A percentile compares a stretch with the other conserved stretches of the same genome.
These are phyloP conservation scores for Cotesia typhae DNA, from an alignment of 1,140 invertebrate species.

Conservation along the genomic window DNA sequence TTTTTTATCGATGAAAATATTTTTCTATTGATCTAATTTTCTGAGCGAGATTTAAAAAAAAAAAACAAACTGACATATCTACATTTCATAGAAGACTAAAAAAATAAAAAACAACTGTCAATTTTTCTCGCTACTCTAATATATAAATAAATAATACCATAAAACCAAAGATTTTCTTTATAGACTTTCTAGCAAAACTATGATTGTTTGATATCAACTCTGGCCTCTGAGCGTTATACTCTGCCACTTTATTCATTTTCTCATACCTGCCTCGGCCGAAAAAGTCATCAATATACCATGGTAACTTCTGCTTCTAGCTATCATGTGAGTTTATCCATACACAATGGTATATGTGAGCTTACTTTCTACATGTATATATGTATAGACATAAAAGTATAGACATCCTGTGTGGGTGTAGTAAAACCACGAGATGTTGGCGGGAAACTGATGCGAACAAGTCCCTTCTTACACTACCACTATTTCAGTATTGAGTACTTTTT, in stretches of 20 bases:
- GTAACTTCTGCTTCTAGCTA: constrained; percentile 57
- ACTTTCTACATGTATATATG: not conserved
- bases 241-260: constrained; percentile 29
- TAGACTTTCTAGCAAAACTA: not conserved
- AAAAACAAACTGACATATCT: too few species aligned
- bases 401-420: too few species aligned
- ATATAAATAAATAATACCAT: too few species aligned
- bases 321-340: constrained; percentile 21
- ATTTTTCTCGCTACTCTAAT: too few species aligned
- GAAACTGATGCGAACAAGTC: constrained; percentile 1
- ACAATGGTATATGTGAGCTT: too few species aligned
- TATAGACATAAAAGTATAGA: constrained; percentile 36
- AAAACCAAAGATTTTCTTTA: too few species aligned
- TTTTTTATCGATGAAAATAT: too few species aligned
- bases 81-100: too few species aligned
- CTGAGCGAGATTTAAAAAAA: too few species aligned
- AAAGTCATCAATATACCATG: constrained; percentile 62
- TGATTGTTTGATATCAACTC: constrained; percentile 32
- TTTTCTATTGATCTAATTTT: too few species aligned
- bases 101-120: too few species aligned
- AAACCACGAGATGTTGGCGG: constrained; percentile 9
- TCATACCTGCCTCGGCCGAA: constrained; percentile 38
- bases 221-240: constrained; percentile 33
- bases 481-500: constrained; percentile 10
- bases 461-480: constrained; percentile 12